phyloP scores from a whole-genome alignment of 1,140 invertebrate species.

The Nilaparvata lugens region DNA sequence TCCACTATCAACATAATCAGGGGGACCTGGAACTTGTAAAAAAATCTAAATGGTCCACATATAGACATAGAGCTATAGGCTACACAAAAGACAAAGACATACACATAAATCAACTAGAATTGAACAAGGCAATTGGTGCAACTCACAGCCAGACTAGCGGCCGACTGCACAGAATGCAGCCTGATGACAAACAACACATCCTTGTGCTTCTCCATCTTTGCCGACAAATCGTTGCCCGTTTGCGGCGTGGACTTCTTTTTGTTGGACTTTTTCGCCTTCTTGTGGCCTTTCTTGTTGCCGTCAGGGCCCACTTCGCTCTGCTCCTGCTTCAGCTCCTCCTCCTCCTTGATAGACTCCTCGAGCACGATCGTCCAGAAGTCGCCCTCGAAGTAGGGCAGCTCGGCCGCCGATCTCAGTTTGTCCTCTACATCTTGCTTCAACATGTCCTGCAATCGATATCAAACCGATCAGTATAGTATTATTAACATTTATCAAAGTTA shows the following conservation, averaged over 20 bases:
- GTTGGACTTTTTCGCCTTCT: conserved; percentile 93
- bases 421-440: conserved; percentile 98
- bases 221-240: conserved; percentile 91
- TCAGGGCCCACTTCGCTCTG: conserved; percentile 69
- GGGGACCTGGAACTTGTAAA: too few relatives aligned
- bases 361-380: conserved; percentile 99
- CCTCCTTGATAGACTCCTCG: conserved; percentile 98
- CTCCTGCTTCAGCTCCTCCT: conserved; percentile 89
- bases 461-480: too few relatives aligned
- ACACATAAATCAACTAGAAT: too few relatives aligned
- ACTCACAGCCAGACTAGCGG: conserved; percentile 80
- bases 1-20: too few relatives aligned
- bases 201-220: conserved; percentile 99
- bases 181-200: conserved; percentile 99
- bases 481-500: background rate
- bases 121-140: background rate
- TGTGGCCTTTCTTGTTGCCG: conserved; percentile 94
- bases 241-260: conserved; percentile 92
- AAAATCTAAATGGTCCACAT: too few relatives aligned
- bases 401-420: conserved; percentile 87
- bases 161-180: conserved; percentile 89
- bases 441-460: conserved; percentile 70
- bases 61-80: too few relatives aligned
- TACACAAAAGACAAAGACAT: too few relatives aligned
- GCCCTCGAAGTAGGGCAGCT: conserved; percentile 98